These are phyloP conservation scores for Lobophora halterata DNA, from an alignment of 2,888 invertebrate species.

Conservation along the genomic window DNA sequence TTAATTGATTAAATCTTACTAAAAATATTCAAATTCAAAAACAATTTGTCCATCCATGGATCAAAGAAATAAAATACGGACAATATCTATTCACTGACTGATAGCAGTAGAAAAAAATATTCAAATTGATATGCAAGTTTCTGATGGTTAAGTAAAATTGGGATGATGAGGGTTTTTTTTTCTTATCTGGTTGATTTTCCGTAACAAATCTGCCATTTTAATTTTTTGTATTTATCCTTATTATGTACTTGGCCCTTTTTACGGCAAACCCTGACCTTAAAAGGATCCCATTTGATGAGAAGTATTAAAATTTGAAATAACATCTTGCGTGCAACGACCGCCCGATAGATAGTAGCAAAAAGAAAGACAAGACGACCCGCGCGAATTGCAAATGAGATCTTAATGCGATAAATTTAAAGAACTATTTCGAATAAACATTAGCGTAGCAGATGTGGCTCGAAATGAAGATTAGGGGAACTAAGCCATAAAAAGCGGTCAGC, in stretches of 20 bases:
- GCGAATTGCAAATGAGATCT: conserved; percentile 66
- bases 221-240: no score
- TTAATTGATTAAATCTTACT: no score
- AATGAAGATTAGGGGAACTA: conserved; percentile 80
- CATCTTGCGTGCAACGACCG: conserved; percentile 67
- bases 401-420: conserved; percentile 67
- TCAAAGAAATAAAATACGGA: no score
- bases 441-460: conserved; percentile 74
- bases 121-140: no score
- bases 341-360: conserved; percentile 53
- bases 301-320: conserved; percentile 74
- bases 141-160: no score
- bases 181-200: no score
- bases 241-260: conserved; percentile 47
- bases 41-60: no score
- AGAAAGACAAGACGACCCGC: conserved; percentile 48
- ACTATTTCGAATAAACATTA: conserved; percentile 74
- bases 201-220: no score
- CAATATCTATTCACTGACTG: no score
- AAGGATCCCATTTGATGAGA: conserved; percentile 64
- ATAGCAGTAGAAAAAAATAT: no score
- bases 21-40: no score
- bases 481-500: conserved; percentile 78
- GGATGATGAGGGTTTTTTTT: no score
- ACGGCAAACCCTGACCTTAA: conserved; percentile 61